Evolutionary conservation across 2,113 vertebrate species (phyloP), one percentile per base, ranked within the genome.

Genomic region (Oncorhynchus clarkii): DNA sequence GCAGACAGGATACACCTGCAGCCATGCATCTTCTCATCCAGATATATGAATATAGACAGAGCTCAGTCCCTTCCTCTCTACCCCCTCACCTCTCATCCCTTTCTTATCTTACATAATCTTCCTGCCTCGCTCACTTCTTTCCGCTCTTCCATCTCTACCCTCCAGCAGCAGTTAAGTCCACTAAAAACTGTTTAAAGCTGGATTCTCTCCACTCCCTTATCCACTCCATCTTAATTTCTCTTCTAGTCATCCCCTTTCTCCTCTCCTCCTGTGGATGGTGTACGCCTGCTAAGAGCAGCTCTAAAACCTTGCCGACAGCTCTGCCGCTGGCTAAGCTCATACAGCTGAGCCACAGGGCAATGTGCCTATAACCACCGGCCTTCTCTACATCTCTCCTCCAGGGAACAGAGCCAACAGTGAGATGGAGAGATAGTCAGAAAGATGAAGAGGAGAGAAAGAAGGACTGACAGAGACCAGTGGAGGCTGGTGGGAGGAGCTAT

Each of bases 241-340:
- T 66, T 5, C 12, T 14, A 6, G 26, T 24, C 67, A 62, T 29
- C 68, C 39, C 62, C 73, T 18, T n/a, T 60, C 26, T 66, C 64
- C 8, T 12, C 64, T 57, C 49, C 26, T 31, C 18, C 71, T 79
- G 34, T 31, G 39, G 39, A 45, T 45, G 39, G 39, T 45, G 39
- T 12, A 18, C 72, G 75, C 18, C 14, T 57, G 20, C 22, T 64
- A 64, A 64, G 62, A 64, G 22, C 68, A 85, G 72, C 67, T 80
- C 76, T 72, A 71, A 80, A 45, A 74, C 29, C 77, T 22, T 71
- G 77, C 83, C 71, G 72, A 39, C 51, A 84, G 70, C 62, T 67
- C 66, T 64, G 77, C 81, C 73, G 67, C 67, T 75, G 78, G 75
- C 81, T 78, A 82, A 84, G 12, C 51, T 86, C 74, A 80, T 81